phyloP scores from a whole-genome alignment of 2,888 invertebrate species.

The Apodemia hepburni region DNA sequence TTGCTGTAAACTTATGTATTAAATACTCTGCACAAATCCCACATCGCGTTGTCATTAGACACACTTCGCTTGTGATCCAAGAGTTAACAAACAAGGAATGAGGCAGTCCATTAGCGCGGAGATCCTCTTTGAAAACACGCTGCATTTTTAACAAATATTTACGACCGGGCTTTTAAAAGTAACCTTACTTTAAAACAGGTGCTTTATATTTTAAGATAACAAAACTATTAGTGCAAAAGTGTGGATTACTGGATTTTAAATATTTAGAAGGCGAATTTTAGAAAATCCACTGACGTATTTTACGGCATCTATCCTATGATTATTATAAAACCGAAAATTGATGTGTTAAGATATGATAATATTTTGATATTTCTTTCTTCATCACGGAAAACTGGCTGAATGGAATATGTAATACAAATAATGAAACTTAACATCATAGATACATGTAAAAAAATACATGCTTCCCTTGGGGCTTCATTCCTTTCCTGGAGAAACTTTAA shows the following conservation, averaged over 20 bases:
- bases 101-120: constrained; percentile 50
- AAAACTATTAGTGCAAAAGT: constrained; percentile 16
- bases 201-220: constrained; percentile 17
- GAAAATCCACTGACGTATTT: background rate
- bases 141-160: constrained; percentile 35
- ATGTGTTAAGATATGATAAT: no score
- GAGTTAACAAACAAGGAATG: constrained; percentile 47
- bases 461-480: no score
- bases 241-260: background rate
- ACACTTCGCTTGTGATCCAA: constrained; percentile 41
- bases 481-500: no score
- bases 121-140: constrained; percentile 42
- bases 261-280: background rate
- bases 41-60: constrained; percentile 36
- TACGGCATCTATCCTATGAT: no score
- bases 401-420: no score
- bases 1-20: background rate
- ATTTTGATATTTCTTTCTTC: no score
- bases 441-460: no score
- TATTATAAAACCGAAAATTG: no score
- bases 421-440: no score
- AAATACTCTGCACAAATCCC: background rate
- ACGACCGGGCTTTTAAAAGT: constrained; percentile 26
- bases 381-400: no score
- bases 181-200: constrained; percentile 22